These are phyloP conservation scores for Neelides sp. DNA, from an alignment of 1,140 invertebrate species.

Conservation along the genomic window DNA sequence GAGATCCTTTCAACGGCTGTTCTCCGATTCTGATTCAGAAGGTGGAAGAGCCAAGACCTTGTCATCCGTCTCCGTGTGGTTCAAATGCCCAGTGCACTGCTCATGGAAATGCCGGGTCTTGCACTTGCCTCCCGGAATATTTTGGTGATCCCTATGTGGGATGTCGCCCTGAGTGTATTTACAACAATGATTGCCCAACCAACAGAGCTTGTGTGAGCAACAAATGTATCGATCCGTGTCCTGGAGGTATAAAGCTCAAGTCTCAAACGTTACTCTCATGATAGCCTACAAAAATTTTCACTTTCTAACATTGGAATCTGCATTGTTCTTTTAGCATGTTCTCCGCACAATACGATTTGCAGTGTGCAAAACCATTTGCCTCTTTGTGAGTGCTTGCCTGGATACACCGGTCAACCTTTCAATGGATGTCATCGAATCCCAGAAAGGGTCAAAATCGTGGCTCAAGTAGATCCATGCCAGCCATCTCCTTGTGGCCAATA, in stretches of 20 bases:
- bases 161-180: constrained; percentile 60
- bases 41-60: constrained; percentile 54
- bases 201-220: constrained; percentile 49
- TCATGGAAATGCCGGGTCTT: constrained; percentile 40
- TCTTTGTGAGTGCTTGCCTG: constrained; percentile 51
- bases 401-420: constrained; percentile 59
- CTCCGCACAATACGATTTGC: constrained; percentile 36
- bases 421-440: constrained; percentile 42
- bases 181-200: constrained; percentile 55
- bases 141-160: constrained; percentile 46
- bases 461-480: constrained; percentile 41
- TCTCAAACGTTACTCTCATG: background rate
- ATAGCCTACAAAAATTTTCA: background rate
- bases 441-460: constrained; percentile 1
- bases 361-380: constrained; percentile 52
- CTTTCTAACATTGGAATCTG: background rate
- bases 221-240: constrained; percentile 52
- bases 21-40: constrained; percentile 9
- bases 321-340: too few species aligned
- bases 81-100: constrained; percentile 49
- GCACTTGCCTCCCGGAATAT: constrained; percentile 49
- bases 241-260: constrained; percentile 32
- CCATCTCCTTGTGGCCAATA: constrained; percentile 65
- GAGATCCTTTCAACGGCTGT: constrained; percentile 32
- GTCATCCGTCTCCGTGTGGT: constrained; percentile 37